Percentiles rank a stretch among this genome's conserved stretches.
Conservation (phyloP, 2,888 invertebrate genomes). For the Dryocosmus kuriphilus region DNA sequence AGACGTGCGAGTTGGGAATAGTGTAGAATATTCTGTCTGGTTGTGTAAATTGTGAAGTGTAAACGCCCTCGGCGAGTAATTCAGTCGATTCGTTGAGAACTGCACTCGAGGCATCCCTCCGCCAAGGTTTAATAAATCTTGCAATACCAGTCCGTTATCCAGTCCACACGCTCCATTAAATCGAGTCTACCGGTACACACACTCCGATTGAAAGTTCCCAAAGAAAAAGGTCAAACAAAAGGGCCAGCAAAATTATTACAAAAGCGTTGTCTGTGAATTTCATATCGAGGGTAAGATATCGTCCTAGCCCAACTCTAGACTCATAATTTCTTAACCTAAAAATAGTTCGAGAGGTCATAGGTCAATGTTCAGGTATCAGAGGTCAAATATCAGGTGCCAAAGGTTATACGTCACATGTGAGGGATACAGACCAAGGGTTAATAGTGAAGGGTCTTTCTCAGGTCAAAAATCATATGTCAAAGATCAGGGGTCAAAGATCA, state of each 20-base stretch:
- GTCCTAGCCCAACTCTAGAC: no score
- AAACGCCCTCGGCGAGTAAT: constrained; percentile 22
- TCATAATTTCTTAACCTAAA: no score
- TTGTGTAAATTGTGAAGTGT: neutral
- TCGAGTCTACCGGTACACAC: constrained; percentile 49
- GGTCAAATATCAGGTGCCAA: no score
- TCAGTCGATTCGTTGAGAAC: constrained; percentile 26
- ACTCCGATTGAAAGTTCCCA: constrained; percentile 22
- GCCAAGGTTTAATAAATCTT: constrained; percentile 64
- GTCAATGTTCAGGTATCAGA: no score
- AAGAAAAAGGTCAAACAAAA: constrained; percentile 33
- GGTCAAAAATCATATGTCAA: no score
- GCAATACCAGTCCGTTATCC: constrained; percentile 65
- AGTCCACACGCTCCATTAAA: constrained; percentile 70
- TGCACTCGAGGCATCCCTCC: constrained; percentile 35
- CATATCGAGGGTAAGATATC: neutral
- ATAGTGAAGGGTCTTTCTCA: no score
- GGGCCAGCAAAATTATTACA: constrained; percentile 43
- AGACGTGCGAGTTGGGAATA: neutral
- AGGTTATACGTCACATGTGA: no score
- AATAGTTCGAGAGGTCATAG: no score
- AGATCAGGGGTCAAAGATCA: no score
- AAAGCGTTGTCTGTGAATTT: constrained; percentile 39
- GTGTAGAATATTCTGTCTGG: constrained; percentile 5
- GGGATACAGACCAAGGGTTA: no score